Conservation (phyloP, 2,888 invertebrate species). For the Oscheius sp. region DNA sequence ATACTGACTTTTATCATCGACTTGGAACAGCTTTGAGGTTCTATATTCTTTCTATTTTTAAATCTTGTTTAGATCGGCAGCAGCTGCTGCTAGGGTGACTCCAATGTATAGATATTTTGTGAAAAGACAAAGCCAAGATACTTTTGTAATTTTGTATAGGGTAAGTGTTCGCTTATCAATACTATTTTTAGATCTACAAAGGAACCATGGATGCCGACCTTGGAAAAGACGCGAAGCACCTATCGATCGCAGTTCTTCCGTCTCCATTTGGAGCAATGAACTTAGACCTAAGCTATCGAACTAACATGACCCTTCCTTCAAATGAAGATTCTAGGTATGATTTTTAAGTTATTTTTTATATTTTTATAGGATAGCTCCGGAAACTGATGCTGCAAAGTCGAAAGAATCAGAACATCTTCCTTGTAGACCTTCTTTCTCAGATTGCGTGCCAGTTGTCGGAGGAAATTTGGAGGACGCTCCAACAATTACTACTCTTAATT, state of each 20-base stretch:
- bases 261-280: conserved; percentile 17
- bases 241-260: conserved; percentile 8
- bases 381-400: background rate
- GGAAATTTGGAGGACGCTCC: too few species aligned
- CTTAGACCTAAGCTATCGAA: conserved; percentile 10
- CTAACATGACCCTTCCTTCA: conserved; percentile 6
- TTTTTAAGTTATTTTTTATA: background rate
- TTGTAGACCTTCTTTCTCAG: conserved; percentile 18
- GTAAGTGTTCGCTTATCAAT: too few species aligned
- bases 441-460: conserved; percentile 14
- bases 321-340: background rate
- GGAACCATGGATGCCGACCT: conserved; percentile 11
- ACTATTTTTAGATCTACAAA: conserved; percentile 14
- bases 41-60: background rate
- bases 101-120: conserved; percentile 42
- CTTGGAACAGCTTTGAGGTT: conserved; percentile 28
- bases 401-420: background rate
- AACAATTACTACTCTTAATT: background rate
- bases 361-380: background rate
- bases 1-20: conserved; percentile 30
- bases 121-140: conserved; percentile 41
- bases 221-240: conserved; percentile 9
- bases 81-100: conserved; percentile 35
- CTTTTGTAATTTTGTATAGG: conserved; percentile 42
- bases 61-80: conserved; percentile 10